Evolutionary conservation across 2,888 invertebrate genomes (phyloP), one percentile per base, ranked within the genome.

Genomic region (Venustoraphidia nigricollis): DNA sequence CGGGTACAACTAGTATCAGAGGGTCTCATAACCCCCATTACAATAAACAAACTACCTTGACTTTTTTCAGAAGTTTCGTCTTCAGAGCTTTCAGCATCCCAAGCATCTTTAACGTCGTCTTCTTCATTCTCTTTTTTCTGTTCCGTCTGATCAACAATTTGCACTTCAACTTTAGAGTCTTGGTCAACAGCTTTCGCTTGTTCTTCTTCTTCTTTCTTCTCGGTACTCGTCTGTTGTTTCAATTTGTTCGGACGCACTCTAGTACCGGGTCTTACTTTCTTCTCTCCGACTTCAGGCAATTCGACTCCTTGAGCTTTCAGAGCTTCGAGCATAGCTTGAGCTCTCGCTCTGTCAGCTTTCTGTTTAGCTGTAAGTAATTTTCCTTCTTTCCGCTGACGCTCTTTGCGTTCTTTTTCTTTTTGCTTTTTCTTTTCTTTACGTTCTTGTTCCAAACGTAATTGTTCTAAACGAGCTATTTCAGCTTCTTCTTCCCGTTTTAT

Each of bases 381-480:
- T 3, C 97, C 97, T 69, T 96, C 96, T n/a, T 89, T 90, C 66
- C 96, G 96, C 56, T 93, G 72, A 60, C 91, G 76, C 59, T 92
- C 92, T 66, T 90, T 92, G 45, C 88, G 77, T 62, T 94, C 94
- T 61, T 91, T 92, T 67, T 94, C 91, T 61, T 90, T 90, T 59
- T 85, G 83, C 63, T 92, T 96, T 64, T 85, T 91, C 61, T 78
- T 81, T 55, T 89, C 90, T 61, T 87, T 93, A 53, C 77, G 74
- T 63, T 96, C 95, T 58, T 89, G 83, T 63, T 95, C 95, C 53
- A 88, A 66, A 50, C 83, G 69, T 41, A 83, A 66, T 54, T 81
- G 81, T 69, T 92, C 89, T 52, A 83, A 66, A 50, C 87, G 76
- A 39, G 79, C 79, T 36, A 63, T 68, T 62, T 87, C 87, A 34